Conservation (phyloP, 2,888 invertebrate species). For the Craniophora ligustri region DNA sequence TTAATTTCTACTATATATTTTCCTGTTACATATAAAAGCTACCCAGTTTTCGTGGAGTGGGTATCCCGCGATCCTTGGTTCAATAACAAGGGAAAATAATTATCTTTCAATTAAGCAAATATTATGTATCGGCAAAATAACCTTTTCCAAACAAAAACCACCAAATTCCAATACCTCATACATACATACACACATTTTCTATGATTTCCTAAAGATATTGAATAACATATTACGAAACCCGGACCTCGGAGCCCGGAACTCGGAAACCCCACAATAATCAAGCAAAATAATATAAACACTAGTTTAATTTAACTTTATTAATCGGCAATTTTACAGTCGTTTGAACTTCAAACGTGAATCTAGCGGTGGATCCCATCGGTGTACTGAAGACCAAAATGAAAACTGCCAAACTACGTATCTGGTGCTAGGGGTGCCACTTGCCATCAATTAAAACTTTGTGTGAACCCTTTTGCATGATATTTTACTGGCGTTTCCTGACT, state of each 20-base stretch:
- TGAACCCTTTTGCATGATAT: no score
- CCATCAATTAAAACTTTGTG: neutral
- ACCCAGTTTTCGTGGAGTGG: no score
- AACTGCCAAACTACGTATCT: constrained; percentile 2
- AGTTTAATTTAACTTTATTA: constrained; percentile 48
- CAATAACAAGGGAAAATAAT: no score
- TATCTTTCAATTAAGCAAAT: no score
- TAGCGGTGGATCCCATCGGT: constrained; percentile 31
- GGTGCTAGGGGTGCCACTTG: neutral
- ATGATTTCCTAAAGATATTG: neutral
- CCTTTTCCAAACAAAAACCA: no score
- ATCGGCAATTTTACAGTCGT: constrained; percentile 39
- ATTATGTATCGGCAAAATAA: no score
- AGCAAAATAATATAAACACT: constrained; percentile 24
- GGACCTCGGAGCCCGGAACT: neutral
- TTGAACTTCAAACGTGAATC: constrained; percentile 26
- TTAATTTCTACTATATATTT: no score
- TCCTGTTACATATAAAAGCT: no score
- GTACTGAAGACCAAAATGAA: constrained; percentile 3
- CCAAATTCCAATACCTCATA: neutral
- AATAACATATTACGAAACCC: neutral
- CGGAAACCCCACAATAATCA: constrained; percentile 9
- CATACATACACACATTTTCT: constrained; percentile 1
- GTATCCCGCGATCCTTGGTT: no score
- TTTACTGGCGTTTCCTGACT: no score